Evolutionary conservation across 2,888 invertebrate species (phyloP), one percentile per base, ranked within the genome.

Genomic region (Aphodius sticticus): DNA sequence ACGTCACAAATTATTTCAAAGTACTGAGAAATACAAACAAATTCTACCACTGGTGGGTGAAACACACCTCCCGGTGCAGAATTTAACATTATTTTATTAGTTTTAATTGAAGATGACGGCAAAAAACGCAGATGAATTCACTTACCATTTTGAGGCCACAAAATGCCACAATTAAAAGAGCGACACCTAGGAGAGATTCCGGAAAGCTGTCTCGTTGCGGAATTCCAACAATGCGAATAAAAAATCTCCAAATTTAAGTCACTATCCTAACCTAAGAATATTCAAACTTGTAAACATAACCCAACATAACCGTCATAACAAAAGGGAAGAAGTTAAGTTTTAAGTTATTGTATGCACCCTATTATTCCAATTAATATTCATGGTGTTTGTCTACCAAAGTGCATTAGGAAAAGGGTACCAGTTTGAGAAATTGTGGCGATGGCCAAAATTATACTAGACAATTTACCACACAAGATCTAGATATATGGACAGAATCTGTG

Each of bases 121-220:
- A 53, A 53, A 53, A 3, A 53, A 53, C 53, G 53, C 53, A 80
- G 76, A 81, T 86, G 85, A 84, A 84, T 84, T 84, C 82, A 87
- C 88, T 76, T 87, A 87, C 87, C 88, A 88, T 88, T 86, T 86
- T 87, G 85, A 82, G 82, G 83, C 78, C 80, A 78, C 81, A 85
- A 84, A 82, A 82, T 83, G 83, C 84, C 83, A 81, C 82, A 84
- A 79, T 84, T 84, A 87, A 87, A 87, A 86, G 86, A 85, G 80
- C 84, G 83, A 81, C 79, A 74, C 76, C 69, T 70, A 53, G 53
- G 53, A 5, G 53, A 9, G 53, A 7, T 7, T 53, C 12, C 6
- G 53, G 76, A 37, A 76, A 26, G 26, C 14, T 26, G 6, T 37
- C 35, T 36, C 6, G 16, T 74, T 74, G 26, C n/a, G 74, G 36